Evolutionary conservation across 2,888 invertebrate genomes (phyloP).

Genomic region (Phalangium opilio): DNA sequence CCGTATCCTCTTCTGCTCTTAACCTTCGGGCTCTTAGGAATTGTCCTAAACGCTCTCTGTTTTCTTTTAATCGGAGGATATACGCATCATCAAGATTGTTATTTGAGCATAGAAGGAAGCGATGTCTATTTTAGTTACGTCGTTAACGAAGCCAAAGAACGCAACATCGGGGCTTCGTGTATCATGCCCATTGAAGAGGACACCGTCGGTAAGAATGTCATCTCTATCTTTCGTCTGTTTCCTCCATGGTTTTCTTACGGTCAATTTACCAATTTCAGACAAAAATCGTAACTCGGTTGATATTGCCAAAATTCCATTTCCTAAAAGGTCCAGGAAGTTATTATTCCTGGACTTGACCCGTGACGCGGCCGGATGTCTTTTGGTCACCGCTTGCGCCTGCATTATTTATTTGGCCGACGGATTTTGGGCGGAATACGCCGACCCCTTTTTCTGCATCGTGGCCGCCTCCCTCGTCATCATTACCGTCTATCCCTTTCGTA

Average conservation of each 20-base stretch:
- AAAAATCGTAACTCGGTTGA: too few relatives aligned
- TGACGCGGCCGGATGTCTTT: conserved; percentile 43
- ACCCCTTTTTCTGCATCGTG: conserved; percentile 5
- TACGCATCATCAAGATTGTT: conserved; percentile 54
- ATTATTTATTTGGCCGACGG: conserved; percentile 47
- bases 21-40: conserved; percentile 50
- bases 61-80: conserved; percentile 66
- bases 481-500: conserved; percentile 66
- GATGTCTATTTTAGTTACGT: conserved; percentile 18
- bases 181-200: neutral
- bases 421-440: conserved; percentile 11
- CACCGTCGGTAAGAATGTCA: neutral
- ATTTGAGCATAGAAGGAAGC: conserved; percentile 40
- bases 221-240: neutral
- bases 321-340: conserved; percentile 3
- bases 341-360: conserved; percentile 15
- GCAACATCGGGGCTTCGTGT: neutral
- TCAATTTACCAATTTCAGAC: too few relatives aligned
- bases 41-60: conserved; percentile 57
- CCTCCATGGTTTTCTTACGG: too few relatives aligned
- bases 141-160: neutral
- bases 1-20: conserved; percentile 57
- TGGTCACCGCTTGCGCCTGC: conserved; percentile 52
- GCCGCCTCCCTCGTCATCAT: conserved; percentile 32
- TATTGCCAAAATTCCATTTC: too few relatives aligned